Percentiles rank a stretch among this genome's conserved stretches.
phyloP scores from a whole-genome alignment of 2,888 invertebrate species.

The Epicampocera succincta region DNA sequence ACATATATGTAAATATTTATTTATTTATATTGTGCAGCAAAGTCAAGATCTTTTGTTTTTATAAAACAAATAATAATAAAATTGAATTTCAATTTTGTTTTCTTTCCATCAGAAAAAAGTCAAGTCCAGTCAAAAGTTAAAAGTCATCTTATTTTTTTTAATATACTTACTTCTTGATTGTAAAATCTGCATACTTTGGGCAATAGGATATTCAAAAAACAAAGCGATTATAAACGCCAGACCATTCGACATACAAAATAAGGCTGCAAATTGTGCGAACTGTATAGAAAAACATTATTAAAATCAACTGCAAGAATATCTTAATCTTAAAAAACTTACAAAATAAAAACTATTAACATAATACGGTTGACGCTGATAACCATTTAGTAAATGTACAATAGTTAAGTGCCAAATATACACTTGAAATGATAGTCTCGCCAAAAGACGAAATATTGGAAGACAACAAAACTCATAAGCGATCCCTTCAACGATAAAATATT shows the following conservation, averaged over 20 bases:
- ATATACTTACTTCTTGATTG: conserved; percentile 49
- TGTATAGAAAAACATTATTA: conserved; percentile 29
- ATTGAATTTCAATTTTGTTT: too few species aligned
- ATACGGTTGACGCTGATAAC: conserved; percentile 74
- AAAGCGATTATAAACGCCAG: conserved; percentile 73
- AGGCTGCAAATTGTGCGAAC: conserved; percentile 70
- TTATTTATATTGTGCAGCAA: too few species aligned
- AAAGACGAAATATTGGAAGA: conserved; percentile 72
- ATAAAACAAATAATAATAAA: too few species aligned
- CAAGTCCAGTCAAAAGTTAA: too few species aligned
- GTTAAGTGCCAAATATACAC: conserved; percentile 77
- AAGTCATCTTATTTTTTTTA: too few species aligned
- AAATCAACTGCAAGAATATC: too few species aligned
- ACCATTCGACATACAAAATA: conserved; percentile 73
- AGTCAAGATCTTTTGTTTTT: too few species aligned
- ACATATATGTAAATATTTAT: too few species aligned
- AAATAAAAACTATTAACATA: conserved; percentile 73
- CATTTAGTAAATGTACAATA: conserved; percentile 72
- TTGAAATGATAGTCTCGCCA: conserved; percentile 78
- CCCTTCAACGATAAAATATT: conserved; percentile 52
- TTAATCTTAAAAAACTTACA: conserved; percentile 71
- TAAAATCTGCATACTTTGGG: conserved; percentile 47
- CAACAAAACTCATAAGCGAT: conserved; percentile 69
- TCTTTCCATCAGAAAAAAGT: too few species aligned
- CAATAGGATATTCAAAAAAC: conserved; percentile 76